These are phyloP conservation scores for Vollenhovia emeryi DNA, from an alignment of 1,140 invertebrate species.

Conservation along the genomic window DNA sequence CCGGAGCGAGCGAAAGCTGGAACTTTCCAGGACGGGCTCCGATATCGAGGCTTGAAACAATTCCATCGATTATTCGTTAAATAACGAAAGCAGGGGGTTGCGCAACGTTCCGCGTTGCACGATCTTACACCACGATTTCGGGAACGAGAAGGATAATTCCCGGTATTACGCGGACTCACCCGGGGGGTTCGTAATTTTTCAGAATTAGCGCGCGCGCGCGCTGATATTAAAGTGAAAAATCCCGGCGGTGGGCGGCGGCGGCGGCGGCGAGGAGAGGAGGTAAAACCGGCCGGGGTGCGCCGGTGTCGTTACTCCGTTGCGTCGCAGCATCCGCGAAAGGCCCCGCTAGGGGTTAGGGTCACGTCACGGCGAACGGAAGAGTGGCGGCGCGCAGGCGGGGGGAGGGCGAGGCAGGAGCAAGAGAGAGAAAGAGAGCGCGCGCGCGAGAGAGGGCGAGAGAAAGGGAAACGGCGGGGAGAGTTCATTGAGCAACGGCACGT, in stretches of 20 bases:
- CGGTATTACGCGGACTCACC: too few relatives aligned
- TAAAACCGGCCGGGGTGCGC: neutral
- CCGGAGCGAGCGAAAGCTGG: too few relatives aligned
- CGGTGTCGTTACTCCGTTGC: constrained; percentile 32
- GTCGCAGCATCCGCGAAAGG: constrained; percentile 65
- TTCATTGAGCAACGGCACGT: constrained; percentile 80
- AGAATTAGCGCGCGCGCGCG: neutral
- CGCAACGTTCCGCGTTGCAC: neutral
- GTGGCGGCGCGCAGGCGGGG: neutral
- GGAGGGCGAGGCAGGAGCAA: too few relatives aligned
- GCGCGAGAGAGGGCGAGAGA: neutral
- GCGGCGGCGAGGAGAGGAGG: too few relatives aligned
- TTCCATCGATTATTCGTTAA: constrained; percentile 10
- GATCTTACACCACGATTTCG: neutral
- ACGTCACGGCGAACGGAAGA: constrained; percentile 65
- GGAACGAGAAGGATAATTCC: neutral
- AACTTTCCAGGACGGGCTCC: neutral
- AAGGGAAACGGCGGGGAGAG: constrained; percentile 33
- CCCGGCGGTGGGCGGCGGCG: too few relatives aligned
- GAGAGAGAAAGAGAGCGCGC: neutral
- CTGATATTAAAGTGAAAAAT: constrained; percentile 1
- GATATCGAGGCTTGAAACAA: neutral
- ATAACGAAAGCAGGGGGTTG: neutral
- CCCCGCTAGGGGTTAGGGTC: constrained; percentile 72
- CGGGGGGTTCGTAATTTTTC: neutral